Conservation (phyloP, 2,888 invertebrate genomes). For the Drosophila yooni region DNA sequence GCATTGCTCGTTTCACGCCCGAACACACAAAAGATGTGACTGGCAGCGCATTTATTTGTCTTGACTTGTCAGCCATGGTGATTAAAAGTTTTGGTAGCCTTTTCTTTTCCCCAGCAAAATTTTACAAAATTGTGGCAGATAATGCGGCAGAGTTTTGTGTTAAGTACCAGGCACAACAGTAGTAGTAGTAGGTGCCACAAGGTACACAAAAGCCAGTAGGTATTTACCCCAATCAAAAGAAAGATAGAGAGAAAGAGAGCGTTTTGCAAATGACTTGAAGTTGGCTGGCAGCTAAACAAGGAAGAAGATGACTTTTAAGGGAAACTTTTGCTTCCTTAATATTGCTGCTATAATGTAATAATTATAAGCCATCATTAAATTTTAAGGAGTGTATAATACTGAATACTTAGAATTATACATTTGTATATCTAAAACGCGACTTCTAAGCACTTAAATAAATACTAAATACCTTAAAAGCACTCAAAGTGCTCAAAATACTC, state of each 20-base stretch:
- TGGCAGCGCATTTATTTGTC: conserved; percentile 68
- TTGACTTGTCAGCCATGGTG: conserved; percentile 74
- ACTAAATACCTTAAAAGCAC: neutral
- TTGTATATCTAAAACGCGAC: too few relatives aligned
- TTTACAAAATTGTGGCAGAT: conserved; percentile 33
- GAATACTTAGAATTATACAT: neutral
- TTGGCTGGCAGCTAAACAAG: neutral
- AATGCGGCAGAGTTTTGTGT: conserved; percentile 28
- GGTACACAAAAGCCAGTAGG: neutral
- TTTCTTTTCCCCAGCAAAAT: conserved; percentile 2
- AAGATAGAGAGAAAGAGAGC: too few relatives aligned
- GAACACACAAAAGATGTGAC: conserved; percentile 64
- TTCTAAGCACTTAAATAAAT: neutral
- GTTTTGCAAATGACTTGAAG: neutral
- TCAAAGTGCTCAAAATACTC: conserved; percentile 8
- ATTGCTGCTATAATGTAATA: neutral
- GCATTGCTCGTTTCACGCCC: conserved; percentile 63
- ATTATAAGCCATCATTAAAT: neutral
- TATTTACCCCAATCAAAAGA: conserved; percentile 37
- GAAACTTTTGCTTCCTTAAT: neutral
- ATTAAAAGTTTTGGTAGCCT: conserved; percentile 64
- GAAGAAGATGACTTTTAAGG: neutral
- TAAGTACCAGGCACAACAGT: conserved; percentile 22
- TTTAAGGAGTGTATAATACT: neutral
- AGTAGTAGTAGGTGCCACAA: conserved; percentile 20